Base-by-base conservation (phyloP, 1,140 invertebrate species). In the Drosophila orosa region DNA sequence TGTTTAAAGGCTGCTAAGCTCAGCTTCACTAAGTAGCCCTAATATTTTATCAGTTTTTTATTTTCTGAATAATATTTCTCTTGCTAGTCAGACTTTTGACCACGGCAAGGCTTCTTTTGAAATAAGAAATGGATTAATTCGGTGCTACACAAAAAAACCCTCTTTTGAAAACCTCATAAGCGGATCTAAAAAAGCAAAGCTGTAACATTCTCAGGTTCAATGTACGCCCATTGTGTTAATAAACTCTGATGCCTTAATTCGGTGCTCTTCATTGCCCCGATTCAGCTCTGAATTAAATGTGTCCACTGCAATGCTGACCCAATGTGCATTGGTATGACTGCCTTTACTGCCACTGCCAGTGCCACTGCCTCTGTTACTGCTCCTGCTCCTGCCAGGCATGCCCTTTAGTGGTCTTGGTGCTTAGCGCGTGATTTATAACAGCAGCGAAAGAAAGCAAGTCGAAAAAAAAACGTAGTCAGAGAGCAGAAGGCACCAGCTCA, bases 391-490 rank as follows among this genome's bases (percentile, higher is more conserved):
- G 66, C 52, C 55, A 54, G 74, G 35, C 65, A 56, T 78, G 75
- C 47, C 66, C 59, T 44, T 78, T 65, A 78, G 65, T 78, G 63
- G 75, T 78, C 67, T 61, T 77, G 80, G 84, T 80, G 84, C 84
- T 87, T 89, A 87, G 84, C 84, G 84, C 76, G 79, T 87, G 84
- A 87, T 87, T 87, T 87, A 87, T 87, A 89, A 65, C 80, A 74
- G 84, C 77, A 79, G 50, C 50, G 42, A 58, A 66, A 74, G 37
- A 42, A 37, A 37, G 50, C 74, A 54, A 58, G 56, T 63, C 45
- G 39, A 48, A 48, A 50, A 60, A 63, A 75, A 66, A 52, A 19
- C 42, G 44, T 61, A 67, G 71, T 56, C 60, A 62, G 35, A 69
- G 55, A 63, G 50, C 74, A 66, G 13, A 40, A 42, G 48, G 33